A percentile compares a stretch with the other conserved stretches of the same genome.
Evolutionary conservation across 2,797 vertebrate species (phyloP).

Genomic region (Spinus pinus): DNA sequence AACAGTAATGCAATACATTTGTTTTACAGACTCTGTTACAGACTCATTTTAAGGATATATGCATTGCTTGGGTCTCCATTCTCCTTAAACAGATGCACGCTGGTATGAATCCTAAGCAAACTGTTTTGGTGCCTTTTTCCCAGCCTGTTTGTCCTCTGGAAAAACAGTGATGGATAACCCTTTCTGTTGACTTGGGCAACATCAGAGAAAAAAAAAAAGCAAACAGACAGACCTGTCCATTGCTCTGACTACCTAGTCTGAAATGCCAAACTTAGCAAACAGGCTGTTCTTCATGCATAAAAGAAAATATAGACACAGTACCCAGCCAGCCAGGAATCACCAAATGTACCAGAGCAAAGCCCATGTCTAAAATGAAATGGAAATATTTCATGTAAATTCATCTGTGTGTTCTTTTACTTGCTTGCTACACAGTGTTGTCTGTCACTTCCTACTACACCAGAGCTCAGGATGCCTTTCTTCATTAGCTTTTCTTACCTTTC

Average conservation of each 20-base stretch:
- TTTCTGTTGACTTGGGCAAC: conserved; percentile 19
- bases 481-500: neutral
- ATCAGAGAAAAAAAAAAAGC: neutral
- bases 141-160: neutral
- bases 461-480: neutral
- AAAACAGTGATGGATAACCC: neutral
- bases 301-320: neutral
- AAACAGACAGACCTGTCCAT: neutral
- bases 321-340: neutral
- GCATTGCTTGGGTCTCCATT: neutral
- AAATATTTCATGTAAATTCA: neutral
- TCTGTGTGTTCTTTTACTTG: neutral
- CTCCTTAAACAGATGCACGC: neutral
- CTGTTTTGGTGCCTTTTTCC: neutral
- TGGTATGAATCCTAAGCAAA: conserved; percentile 6
- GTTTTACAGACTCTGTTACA: neutral
- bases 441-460: neutral
- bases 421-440: neutral
- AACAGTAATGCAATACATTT: neutral
- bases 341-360: neutral
- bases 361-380: neutral
- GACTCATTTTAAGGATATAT: neutral
- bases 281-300: neutral
- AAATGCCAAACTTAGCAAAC: neutral
- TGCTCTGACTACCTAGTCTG: neutral